phyloP scores from a whole-genome alignment of 1,140 invertebrate genomes.

The Caenorhabditis tropicalis region DNA sequence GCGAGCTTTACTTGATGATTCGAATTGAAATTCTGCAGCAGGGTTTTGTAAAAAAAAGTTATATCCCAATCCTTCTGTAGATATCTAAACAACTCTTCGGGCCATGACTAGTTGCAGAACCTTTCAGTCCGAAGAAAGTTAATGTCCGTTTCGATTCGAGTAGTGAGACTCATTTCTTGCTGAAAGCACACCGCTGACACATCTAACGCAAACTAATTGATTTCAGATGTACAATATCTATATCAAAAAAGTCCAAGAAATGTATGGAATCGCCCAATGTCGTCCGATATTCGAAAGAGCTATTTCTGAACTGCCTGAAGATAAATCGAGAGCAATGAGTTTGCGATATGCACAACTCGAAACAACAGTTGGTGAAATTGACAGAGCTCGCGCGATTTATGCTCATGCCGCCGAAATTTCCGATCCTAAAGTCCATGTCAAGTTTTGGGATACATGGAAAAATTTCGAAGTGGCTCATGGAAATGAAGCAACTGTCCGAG shows the following conservation, averaged over 20 bases:
- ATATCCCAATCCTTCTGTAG: too few species aligned
- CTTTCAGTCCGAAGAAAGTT: too few species aligned
- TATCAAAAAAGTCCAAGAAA: slow-evolving; percentile 94
- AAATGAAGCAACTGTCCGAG: slow-evolving; percentile 99
- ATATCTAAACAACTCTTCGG: too few species aligned
- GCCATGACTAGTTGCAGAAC: too few species aligned
- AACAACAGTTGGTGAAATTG: slow-evolving; percentile 95
- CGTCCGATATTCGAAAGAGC: slow-evolving; percentile 97
- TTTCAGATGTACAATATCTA: slow-evolving; percentile 95
- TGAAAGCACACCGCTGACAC: too few species aligned
- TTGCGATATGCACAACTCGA: slow-evolving; percentile 95
- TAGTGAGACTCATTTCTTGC: too few species aligned
- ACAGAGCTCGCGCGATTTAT: slow-evolving; percentile 93
- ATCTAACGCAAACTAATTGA: too few species aligned
- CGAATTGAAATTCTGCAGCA: too few species aligned
- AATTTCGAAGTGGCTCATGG: slow-evolving; percentile 98
- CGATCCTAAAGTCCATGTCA: slow-evolving; percentile 89
- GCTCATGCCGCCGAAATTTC: slow-evolving; percentile 98
- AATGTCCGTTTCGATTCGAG: too few species aligned
- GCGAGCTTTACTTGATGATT: too few species aligned
- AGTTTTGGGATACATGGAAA: slow-evolving; percentile 99
- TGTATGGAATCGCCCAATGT: slow-evolving; percentile 94
- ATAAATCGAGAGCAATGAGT: slow-evolving; percentile 92
- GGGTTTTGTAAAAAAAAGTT: too few species aligned
- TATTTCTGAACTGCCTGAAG: slow-evolving; percentile 89